These are phyloP conservation scores for Eurystomus gularis DNA, from an alignment of 2,113 vertebrate species.

Conservation along the genomic window DNA sequence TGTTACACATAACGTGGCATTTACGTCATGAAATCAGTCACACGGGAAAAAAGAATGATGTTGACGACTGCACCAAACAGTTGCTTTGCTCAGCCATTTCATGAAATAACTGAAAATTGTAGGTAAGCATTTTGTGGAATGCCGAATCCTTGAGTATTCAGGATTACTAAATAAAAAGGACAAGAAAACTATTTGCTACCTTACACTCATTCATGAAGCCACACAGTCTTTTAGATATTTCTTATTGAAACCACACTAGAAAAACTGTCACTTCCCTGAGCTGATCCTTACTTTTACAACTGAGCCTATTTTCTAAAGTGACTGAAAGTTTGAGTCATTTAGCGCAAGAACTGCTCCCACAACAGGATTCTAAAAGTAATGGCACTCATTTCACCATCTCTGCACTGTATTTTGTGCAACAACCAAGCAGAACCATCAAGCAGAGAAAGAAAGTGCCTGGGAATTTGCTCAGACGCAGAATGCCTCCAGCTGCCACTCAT, in stretches of 20 bases:
- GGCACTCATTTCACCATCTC: background rate
- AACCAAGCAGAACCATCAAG: background rate
- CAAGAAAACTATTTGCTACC: background rate
- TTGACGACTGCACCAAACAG: background rate
- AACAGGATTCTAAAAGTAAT: conserved; percentile 8
- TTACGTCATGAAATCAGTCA: background rate
- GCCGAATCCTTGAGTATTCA: background rate
- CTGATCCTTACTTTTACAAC: background rate
- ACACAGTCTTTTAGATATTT: background rate
- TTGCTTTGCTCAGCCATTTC: background rate
- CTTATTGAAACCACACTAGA: background rate
- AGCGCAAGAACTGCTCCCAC: conserved; percentile 24
- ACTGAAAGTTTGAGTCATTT: conserved; percentile 27
- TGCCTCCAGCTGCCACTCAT: background rate
- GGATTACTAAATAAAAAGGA: background rate
- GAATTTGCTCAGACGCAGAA: background rate
- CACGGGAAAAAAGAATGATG: background rate
- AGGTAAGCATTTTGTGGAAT: background rate
- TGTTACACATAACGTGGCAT: rapidly evolving
- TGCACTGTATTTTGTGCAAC: background rate
- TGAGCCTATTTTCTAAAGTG: conserved; percentile 14
- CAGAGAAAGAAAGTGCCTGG: background rate
- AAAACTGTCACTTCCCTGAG: background rate
- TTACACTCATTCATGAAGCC: background rate
- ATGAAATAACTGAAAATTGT: background rate